phyloP scores from a whole-genome alignment of 2,113 vertebrate genomes.

The Dasyurus viverrinus region DNA sequence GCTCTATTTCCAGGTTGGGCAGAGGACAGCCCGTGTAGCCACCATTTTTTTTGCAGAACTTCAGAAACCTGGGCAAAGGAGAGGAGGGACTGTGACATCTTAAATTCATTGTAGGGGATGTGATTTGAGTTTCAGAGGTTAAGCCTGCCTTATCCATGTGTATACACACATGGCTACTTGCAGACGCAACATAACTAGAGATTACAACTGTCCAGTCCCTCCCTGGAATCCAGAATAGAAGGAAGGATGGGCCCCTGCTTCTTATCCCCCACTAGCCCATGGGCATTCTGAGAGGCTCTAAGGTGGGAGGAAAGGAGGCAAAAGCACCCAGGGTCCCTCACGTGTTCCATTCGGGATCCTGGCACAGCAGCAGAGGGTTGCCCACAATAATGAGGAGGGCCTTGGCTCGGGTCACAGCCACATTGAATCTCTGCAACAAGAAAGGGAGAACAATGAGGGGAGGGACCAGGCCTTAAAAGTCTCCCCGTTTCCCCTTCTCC shows the following conservation, averaged over 20 bases:
- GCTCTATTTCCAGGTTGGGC: conserved; percentile 65
- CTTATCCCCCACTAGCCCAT: not conserved
- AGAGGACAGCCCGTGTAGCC: conserved; percentile 85
- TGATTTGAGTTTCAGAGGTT: not conserved
- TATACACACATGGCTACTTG: no score
- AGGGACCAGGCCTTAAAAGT: not conserved
- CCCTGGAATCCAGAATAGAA: not conserved
- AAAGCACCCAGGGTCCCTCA: conserved; percentile 71
- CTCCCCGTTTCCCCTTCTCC: not conserved
- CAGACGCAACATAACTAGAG: not conserved
- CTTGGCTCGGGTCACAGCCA: conserved; percentile 95
- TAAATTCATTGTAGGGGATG: no score
- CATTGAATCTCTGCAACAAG: conserved; percentile 91
- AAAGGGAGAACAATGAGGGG: not conserved
- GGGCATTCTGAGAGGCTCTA: not conserved
- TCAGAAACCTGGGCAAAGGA: conserved; percentile 86
- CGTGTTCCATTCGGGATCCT: conserved; percentile 88
- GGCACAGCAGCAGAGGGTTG: conserved; percentile 88
- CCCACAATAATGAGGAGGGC: conserved; percentile 94
- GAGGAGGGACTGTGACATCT: not conserved
- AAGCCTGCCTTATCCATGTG: not conserved
- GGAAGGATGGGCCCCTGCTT: not conserved
- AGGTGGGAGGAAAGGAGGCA: not conserved
- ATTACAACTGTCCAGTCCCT: not conserved
- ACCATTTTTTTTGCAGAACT: conserved; percentile 85